phyloP scores from a whole-genome alignment of 2,888 invertebrate species.

The Dione juno region DNA sequence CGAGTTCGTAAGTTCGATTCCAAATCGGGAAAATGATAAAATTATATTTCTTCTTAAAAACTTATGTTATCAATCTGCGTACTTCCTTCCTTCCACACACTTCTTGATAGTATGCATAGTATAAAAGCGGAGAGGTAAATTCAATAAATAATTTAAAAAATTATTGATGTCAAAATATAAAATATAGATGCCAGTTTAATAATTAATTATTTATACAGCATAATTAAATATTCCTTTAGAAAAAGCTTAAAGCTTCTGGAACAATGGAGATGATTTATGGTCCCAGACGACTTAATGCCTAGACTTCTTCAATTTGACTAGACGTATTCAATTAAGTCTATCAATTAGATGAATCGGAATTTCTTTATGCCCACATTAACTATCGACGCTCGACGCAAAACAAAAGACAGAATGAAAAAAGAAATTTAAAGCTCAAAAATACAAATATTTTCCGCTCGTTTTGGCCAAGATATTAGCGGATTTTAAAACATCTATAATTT shows the following conservation, averaged over 20 bases:
- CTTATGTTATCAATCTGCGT: background rate
- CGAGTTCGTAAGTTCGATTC: background rate
- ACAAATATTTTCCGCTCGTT: too few relatives aligned
- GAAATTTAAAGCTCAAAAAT: background rate
- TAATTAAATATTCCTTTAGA: conserved; percentile 16
- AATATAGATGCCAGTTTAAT: background rate
- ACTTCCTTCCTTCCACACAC: too few relatives aligned
- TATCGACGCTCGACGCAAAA: background rate
- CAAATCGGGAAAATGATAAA: background rate
- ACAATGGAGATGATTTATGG: conserved; percentile 19
- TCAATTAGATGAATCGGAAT: conserved; percentile 10
- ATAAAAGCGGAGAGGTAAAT: too few relatives aligned
- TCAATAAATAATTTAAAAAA: too few relatives aligned
- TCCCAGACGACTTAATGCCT: conserved; percentile 20
- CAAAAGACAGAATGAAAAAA: background rate
- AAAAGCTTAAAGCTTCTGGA: conserved; percentile 4
- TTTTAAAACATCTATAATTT: too few relatives aligned
- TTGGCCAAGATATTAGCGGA: too few relatives aligned
- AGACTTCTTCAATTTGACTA: conserved; percentile 24
- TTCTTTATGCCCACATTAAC: background rate
- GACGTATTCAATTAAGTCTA: conserved; percentile 23
- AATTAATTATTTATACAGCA: background rate
- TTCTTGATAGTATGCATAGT: too few relatives aligned
- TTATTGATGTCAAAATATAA: background rate
- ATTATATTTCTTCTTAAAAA: too few relatives aligned